Percentiles rank a stretch among this genome's conserved stretches.
Conservation (phyloP, 1,140 invertebrate species). For the Myzus persicae region DNA sequence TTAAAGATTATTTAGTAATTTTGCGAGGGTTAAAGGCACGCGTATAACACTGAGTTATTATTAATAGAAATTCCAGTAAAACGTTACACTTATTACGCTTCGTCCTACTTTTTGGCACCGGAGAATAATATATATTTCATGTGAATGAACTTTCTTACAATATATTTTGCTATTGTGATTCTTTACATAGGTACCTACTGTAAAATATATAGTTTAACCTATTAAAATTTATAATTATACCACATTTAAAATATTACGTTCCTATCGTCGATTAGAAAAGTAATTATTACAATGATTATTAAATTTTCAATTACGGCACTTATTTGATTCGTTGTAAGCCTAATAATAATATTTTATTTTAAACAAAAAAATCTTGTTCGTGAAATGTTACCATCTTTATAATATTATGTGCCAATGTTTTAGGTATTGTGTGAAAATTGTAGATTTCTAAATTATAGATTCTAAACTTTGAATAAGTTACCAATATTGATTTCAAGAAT, state of each 20-base stretch:
- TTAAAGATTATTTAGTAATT: neutral
- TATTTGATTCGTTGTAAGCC: neutral
- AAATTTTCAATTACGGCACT: too few species aligned
- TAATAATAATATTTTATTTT: too few species aligned
- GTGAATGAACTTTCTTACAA: neutral
- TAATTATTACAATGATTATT: too few species aligned
- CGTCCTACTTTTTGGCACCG: constrained; percentile 17
- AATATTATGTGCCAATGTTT: neutral
- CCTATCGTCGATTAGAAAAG: too few species aligned
- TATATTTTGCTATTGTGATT: neutral
- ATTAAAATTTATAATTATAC: neutral
- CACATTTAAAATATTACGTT: too few species aligned
- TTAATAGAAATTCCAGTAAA: constrained; percentile 39
- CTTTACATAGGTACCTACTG: neutral
- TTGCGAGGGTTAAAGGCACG: neutral
- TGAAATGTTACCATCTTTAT: neutral
- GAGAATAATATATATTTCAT: neutral
- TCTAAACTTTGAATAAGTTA: neutral
- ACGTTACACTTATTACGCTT: neutral
- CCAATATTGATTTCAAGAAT: too few species aligned
- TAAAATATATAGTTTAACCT: neutral
- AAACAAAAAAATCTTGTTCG: neutral
- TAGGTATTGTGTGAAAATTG: neutral
- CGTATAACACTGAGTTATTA: neutral
- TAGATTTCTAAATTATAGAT: neutral